Conservation (phyloP, 1,140 invertebrate species). For the Drosophila mayri region DNA sequence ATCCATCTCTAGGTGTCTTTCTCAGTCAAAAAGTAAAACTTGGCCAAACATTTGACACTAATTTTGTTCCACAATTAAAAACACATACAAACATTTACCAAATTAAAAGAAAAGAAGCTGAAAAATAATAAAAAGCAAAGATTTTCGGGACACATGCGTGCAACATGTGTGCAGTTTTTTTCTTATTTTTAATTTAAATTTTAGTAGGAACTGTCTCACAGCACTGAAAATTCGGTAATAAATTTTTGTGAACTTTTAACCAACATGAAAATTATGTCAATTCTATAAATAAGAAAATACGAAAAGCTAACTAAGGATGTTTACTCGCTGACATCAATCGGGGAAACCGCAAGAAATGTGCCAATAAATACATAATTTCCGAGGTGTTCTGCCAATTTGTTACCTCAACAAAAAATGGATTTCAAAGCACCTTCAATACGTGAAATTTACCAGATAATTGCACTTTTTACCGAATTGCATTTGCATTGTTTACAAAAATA, state of each 20-base stretch:
- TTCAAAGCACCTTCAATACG: constrained; percentile 16
- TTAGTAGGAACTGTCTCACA: constrained; percentile 31
- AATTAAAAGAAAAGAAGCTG: constrained; percentile 6
- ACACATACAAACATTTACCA: constrained; percentile 51
- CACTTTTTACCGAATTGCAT: constrained; percentile 27
- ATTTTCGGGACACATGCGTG: constrained; percentile 54
- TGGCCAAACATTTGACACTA: constrained; percentile 73
- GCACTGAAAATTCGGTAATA: constrained; percentile 57
- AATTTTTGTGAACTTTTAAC: constrained; percentile 59
- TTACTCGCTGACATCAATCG: constrained; percentile 53
- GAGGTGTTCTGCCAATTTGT: neutral
- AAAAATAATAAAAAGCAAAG: constrained; percentile 4
- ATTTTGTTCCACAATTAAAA: constrained; percentile 57
- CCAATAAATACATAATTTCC: constrained; percentile 12
- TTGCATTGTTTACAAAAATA: constrained; percentile 30
- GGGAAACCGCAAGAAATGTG: constrained; percentile 26
- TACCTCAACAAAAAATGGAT: constrained; percentile 15
- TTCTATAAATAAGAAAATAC: constrained; percentile 66
- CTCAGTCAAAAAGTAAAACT: constrained; percentile 21
- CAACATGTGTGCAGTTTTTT: constrained; percentile 72
- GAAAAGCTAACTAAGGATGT: constrained; percentile 61
- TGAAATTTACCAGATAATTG: constrained; percentile 41
- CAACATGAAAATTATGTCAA: constrained; percentile 76
- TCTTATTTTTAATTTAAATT: constrained; percentile 33
- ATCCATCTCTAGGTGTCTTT: neutral